Conservation (phyloP, 1,140 invertebrate genomes). For the Ganaspis sp. region DNA sequence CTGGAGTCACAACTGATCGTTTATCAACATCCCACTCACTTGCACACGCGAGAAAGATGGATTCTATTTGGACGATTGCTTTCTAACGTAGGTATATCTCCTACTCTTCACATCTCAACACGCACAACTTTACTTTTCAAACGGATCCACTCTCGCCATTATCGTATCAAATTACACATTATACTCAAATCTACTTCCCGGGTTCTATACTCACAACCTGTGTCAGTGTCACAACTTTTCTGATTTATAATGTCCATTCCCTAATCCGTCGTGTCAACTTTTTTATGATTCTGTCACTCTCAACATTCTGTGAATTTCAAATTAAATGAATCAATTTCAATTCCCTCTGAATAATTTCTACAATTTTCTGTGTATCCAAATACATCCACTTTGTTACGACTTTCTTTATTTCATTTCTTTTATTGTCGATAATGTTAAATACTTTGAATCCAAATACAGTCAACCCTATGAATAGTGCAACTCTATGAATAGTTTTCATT, state of each 20-base stretch:
- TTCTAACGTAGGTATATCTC: conserved; percentile 20
- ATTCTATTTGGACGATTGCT: conserved; percentile 32
- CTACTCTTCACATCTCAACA: too few relatives aligned
- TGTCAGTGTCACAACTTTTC: conserved; percentile 15
- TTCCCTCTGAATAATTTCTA: too few relatives aligned
- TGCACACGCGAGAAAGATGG: conserved; percentile 8
- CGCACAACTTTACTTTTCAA: conserved; percentile 34
- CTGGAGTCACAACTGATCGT: conserved; percentile 35
- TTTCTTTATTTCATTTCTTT: too few relatives aligned
- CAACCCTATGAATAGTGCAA: too few relatives aligned
- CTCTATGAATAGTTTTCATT: too few relatives aligned
- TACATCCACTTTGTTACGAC: too few relatives aligned
- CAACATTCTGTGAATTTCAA: too few relatives aligned
- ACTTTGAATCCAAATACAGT: too few relatives aligned
- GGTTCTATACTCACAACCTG: background rate
- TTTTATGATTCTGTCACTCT: background rate
- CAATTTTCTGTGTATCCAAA: too few relatives aligned
- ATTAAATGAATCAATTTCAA: too few relatives aligned
- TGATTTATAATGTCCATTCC: background rate
- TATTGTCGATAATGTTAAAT: too few relatives aligned
- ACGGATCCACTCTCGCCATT: conserved; percentile 44
- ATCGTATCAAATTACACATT: conserved; percentile 41
- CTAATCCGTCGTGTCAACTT: background rate
- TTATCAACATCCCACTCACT: conserved; percentile 37
- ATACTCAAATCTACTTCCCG: conserved; percentile 1